A percentile compares a stretch with the other conserved stretches of the same genome.
Conservation (phyloP, 2,797 vertebrate species). For the Dendrocincla tyrannina region DNA sequence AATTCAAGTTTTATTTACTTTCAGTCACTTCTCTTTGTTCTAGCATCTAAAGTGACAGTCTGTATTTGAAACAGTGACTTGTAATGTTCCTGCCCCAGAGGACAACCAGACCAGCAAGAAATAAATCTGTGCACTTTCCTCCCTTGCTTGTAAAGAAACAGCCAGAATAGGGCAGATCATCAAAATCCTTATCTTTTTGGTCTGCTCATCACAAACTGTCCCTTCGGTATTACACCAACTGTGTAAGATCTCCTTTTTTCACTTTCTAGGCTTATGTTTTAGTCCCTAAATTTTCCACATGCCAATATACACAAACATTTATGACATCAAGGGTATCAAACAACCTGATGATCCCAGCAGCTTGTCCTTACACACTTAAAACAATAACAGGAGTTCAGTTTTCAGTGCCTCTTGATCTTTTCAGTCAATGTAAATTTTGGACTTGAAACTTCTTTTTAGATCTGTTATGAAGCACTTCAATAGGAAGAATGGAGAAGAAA, state of each 20-base stretch:
- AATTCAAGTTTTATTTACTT: conserved; percentile 65
- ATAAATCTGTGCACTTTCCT: background rate
- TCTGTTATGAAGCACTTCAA: background rate
- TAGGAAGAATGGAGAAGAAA: background rate
- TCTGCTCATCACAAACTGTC: background rate
- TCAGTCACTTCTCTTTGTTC: conserved; percentile 41
- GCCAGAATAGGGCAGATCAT: background rate
- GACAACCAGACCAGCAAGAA: background rate
- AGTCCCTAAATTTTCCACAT: background rate
- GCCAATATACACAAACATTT: background rate
- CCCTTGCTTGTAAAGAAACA: background rate
- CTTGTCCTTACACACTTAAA: background rate
- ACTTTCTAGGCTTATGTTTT: background rate
- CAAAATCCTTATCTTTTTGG: background rate
- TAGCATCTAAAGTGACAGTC: conserved; percentile 20
- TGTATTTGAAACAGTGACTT: conserved; percentile 24
- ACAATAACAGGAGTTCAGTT: background rate
- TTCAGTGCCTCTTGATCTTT: background rate
- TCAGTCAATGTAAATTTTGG: background rate
- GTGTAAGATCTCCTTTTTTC: background rate
- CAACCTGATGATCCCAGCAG: background rate
- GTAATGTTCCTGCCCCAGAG: background rate
- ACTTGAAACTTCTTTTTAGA: background rate
- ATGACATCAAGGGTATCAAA: background rate
- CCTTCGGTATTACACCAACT: background rate